phyloP scores from a whole-genome alignment of 1,140 invertebrate genomes.

The Portunus trituberculatus region DNA sequence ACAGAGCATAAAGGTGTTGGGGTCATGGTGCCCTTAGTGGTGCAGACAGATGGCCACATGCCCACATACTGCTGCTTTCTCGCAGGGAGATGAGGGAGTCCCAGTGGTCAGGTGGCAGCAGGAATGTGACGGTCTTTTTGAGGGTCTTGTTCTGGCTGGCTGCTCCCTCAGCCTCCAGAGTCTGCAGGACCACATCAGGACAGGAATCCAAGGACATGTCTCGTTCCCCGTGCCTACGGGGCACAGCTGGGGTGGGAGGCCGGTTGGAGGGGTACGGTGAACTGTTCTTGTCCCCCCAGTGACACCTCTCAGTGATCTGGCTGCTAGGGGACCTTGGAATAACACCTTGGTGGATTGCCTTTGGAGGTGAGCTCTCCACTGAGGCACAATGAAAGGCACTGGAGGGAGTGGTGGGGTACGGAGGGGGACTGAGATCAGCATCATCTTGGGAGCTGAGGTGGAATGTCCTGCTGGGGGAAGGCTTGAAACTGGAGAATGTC shows the following conservation, averaged over 20 bases:
- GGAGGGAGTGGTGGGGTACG: not conserved
- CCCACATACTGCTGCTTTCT: slow-evolving; percentile 54
- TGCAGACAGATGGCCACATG: not conserved
- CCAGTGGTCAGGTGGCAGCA: slow-evolving; percentile 72
- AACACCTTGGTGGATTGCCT: not conserved
- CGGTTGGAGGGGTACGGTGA: not conserved
- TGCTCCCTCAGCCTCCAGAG: slow-evolving; percentile 49
- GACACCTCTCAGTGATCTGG: not conserved
- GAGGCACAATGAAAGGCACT: not conserved
- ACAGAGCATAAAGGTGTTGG: too few species aligned
- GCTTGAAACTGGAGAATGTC: slow-evolving; percentile 31
- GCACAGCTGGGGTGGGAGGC: not conserved
- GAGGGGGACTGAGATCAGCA: not conserved
- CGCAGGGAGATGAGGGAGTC: slow-evolving; percentile 69
- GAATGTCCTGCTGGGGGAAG: not conserved
- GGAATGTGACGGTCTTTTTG: slow-evolving; percentile 69
- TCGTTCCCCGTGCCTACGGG: slow-evolving; percentile 11
- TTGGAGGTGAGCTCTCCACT: not conserved
- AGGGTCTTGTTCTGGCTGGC: not conserved
- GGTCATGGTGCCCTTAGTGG: too few species aligned
- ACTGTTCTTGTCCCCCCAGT: not conserved
- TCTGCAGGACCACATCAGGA: slow-evolving; percentile 67
- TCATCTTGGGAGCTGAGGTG: not conserved
- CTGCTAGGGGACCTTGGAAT: not conserved
- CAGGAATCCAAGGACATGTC: slow-evolving; percentile 60